phyloP scores from a whole-genome alignment of 2,888 invertebrate species.

The Lepidocyrtinus sp. region DNA sequence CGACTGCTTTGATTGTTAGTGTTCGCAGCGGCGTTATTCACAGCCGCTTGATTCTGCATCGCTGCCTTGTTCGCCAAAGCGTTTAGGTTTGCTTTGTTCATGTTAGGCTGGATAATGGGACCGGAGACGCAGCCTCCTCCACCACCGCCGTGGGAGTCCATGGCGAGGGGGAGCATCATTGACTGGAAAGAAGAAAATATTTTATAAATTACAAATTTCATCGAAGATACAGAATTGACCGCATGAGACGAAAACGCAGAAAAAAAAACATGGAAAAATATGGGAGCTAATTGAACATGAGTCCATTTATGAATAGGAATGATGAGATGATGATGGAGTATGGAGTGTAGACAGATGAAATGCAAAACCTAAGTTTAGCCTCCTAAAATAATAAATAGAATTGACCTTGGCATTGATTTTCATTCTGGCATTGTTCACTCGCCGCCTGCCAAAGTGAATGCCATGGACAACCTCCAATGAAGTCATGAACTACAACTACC shows the following conservation, averaged over 20 bases:
- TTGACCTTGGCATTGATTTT: slow-evolving; percentile 54
- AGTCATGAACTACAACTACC: no score
- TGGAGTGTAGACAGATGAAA: not conserved
- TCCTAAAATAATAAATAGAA: not conserved
- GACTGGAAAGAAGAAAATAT: slow-evolving; percentile 24
- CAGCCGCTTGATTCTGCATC: slow-evolving; percentile 5
- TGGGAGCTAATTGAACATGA: not conserved
- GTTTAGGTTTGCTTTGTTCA: not conserved
- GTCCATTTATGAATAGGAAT: not conserved
- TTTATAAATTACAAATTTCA: no score
- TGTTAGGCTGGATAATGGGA: slow-evolving; percentile 37
- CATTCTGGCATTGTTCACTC: not conserved
- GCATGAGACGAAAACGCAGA: not conserved
- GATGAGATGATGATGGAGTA: not conserved
- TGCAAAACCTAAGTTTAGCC: no score
- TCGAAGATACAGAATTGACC: not conserved
- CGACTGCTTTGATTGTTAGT: slow-evolving; percentile 52
- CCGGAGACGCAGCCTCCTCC: no score
- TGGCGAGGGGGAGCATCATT: slow-evolving; percentile 54
- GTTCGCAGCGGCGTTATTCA: slow-evolving; percentile 16
- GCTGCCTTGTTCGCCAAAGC: not conserved
- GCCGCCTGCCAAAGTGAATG: slow-evolving; percentile 30
- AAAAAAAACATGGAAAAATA: slow-evolving; percentile 1
- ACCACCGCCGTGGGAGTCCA: slow-evolving; percentile 52
- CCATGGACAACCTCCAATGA: no score